Evolutionary conservation across 2,113 vertebrate genomes (phyloP), one percentile per base, ranked within the genome.

Genomic region (Microtus montanus): DNA sequence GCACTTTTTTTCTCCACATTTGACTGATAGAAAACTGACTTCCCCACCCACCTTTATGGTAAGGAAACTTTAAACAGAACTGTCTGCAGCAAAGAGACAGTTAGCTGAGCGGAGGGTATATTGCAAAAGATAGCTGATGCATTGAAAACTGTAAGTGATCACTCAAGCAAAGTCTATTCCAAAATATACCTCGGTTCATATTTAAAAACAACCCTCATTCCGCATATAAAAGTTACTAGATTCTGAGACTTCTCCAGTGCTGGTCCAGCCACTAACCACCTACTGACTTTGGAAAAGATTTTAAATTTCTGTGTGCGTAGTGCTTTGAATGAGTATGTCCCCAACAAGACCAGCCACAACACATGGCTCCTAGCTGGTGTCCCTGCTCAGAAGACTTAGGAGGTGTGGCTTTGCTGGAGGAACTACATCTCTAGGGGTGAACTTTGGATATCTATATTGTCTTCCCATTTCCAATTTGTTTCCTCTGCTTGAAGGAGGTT

Each of bases 11-110:
- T 93, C n/a, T 91, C 33, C 14, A 7, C 35, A 41, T 80, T 63
- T 61, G 44, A 85, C 70, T 89, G 63, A 64, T 30, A 9, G 19
- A 92, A 68, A 28, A 38, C 20, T 85, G 22, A 5, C 12, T 82
- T 78, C 61, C 33, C 77, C 63, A 79, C 17, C 24, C 41, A 41
- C 41, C n/a, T 30, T 87, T 73, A 68, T 75, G 17, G 7, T 63
- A 94, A 85, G 66, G 6, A 61, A 47, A 26, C 79, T 88, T 93
- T 92, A 80, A 85, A 78, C 41, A 77, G 35, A 94, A 47, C 64
- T 66, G 24, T 87, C 47, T 64, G 38, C 20, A 68, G 0, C 49
- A 58, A 70, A 90, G 28, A 44, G 33, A 70, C 44, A 91, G 41
- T 3, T 26, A 47, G 24, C 70, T 91, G 26, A 49, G 64, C 14